Percentiles rank a stretch among this genome's conserved stretches.
Conservation (phyloP, 2,797 vertebrate genomes). For the Muscicapa comitata region DNA sequence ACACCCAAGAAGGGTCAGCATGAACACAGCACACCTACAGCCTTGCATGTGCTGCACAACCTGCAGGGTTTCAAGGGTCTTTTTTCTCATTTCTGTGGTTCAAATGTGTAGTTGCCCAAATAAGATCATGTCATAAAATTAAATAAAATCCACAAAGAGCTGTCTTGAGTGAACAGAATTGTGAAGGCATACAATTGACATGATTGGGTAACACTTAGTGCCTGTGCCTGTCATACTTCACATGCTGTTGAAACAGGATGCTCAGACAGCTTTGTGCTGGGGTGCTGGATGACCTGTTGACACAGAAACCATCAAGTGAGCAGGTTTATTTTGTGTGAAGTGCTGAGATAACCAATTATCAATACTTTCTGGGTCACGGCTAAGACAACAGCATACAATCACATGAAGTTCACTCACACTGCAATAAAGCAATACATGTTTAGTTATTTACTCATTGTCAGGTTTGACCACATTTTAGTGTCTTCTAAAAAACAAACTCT, state of each 20-base stretch:
- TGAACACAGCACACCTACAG: neutral
- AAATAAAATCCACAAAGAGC: neutral
- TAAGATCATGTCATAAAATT: neutral
- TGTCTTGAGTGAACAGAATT: neutral
- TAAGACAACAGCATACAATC: constrained; percentile 3
- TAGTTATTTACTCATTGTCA: neutral
- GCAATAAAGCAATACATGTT: neutral
- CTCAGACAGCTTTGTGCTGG: neutral
- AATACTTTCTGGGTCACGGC: neutral
- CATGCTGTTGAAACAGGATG: neutral
- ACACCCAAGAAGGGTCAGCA: neutral
- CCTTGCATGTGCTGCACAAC: neutral
- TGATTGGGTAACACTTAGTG: neutral
- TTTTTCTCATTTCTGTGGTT: neutral
- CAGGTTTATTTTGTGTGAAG: neutral
- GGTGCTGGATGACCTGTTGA: neutral
- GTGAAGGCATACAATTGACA: neutral
- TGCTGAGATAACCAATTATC: neutral
- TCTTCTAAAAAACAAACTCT: neutral
- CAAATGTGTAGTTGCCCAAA: neutral
- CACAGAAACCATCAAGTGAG: neutral
- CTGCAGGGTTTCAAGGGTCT: neutral
- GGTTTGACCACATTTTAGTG: neutral
- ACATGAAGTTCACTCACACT: neutral
- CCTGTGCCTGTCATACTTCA: neutral